These are phyloP conservation scores for Saguinus midas DNA, from an alignment of 2,113 vertebrate genomes.

Conservation along the genomic window DNA sequence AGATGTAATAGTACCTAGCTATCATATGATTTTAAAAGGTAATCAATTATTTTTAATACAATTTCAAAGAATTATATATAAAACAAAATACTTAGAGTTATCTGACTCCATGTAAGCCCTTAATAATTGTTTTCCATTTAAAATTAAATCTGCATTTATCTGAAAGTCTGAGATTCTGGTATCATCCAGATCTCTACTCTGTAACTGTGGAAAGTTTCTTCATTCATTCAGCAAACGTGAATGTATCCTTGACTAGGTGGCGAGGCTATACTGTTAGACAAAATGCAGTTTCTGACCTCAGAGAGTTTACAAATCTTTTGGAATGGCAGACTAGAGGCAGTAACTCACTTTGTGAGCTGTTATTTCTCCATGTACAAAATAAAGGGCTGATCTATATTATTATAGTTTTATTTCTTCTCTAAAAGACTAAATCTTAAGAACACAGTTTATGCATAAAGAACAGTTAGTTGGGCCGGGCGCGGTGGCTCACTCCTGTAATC, in stretches of 20 bases:
- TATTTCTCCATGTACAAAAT: background rate
- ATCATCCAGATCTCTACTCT: background rate
- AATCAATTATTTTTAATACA: background rate
- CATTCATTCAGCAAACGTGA: background rate
- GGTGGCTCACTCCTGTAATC: too few species aligned
- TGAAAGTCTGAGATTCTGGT: background rate
- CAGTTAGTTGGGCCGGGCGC: background rate
- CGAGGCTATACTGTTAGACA: background rate
- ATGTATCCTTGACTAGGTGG: background rate
- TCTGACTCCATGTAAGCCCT: background rate
- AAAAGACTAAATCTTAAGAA: background rate
- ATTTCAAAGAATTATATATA: background rate
- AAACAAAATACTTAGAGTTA: background rate
- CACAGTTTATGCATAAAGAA: background rate
- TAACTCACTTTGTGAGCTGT: background rate
- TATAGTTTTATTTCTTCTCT: background rate
- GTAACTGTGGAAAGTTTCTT: background rate
- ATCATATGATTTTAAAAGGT: background rate
- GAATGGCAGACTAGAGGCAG: background rate
- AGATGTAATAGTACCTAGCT: background rate
- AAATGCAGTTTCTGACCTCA: background rate
- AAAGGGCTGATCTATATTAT: background rate
- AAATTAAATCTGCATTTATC: background rate
- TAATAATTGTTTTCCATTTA: background rate
- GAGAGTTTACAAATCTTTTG: background rate